phyloP scores from a whole-genome alignment of 2,113 vertebrate genomes.

The Podarcis cretensis region DNA sequence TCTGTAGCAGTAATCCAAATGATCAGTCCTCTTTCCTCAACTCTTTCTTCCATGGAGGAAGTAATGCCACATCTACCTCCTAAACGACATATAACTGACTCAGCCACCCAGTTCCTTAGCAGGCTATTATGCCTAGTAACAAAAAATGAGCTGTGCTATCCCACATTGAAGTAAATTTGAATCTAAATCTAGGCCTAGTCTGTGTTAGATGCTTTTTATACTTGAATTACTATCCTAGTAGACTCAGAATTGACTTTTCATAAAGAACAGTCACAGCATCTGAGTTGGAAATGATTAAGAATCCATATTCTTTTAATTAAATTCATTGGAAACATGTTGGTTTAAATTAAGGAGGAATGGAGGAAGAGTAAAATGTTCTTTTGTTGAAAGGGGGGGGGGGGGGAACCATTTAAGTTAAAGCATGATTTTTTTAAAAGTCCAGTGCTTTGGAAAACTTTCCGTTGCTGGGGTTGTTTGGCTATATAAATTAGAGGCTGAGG shows the following conservation, averaged over 20 bases:
- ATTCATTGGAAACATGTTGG: neutral
- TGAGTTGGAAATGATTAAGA: neutral
- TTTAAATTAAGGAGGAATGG: constrained; percentile 13
- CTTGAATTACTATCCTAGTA: neutral
- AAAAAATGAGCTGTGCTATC: neutral
- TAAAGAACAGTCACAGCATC: neutral
- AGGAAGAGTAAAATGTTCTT: neutral
- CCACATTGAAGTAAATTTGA: neutral
- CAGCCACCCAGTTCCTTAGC: neutral
- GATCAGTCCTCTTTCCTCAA: neutral
- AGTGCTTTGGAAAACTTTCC: neutral
- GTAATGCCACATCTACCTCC: neutral
- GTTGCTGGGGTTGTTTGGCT: neutral
- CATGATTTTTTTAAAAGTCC: neutral
- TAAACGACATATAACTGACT: neutral
- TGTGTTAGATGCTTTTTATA: neutral
- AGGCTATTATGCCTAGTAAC: neutral
- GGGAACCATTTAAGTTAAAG: neutral
- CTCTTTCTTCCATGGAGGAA: neutral
- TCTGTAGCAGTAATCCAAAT: neutral
- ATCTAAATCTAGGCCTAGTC: neutral
- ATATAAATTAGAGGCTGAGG: neutral
- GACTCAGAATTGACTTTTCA: neutral
- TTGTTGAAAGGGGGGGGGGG: neutral
- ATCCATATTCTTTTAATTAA: neutral